Evolutionary conservation across 2,888 invertebrate genomes (phyloP).

Genomic region (Entomobrya proxima): DNA sequence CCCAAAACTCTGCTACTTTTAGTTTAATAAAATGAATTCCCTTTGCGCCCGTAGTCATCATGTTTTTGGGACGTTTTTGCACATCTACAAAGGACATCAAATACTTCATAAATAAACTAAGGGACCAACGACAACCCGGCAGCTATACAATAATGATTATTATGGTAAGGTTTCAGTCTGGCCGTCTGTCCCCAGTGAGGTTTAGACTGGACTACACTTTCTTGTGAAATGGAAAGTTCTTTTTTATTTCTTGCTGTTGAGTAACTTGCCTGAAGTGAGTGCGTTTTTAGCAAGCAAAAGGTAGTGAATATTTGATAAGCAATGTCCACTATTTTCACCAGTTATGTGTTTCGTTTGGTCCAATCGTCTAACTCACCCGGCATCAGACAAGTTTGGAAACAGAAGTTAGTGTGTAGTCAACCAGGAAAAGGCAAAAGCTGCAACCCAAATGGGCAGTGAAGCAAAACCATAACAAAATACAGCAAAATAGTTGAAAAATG

Average conservation of each 20-base stretch:
- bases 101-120: background rate
- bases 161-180: background rate
- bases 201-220: background rate
- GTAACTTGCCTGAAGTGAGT: slow-evolving; percentile 1
- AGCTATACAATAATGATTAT: background rate
- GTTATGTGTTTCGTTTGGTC: background rate
- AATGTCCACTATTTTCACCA: background rate
- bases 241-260: background rate
- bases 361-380: background rate
- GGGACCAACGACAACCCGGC: background rate
- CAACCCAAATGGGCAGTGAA: slow-evolving; percentile 49
- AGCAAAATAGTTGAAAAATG: too few relatives aligned
- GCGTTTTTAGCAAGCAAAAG: background rate
- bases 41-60: too few relatives aligned
- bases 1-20: too few relatives aligned
- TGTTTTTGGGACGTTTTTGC: too few relatives aligned
- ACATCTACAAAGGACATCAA: background rate
- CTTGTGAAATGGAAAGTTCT: background rate
- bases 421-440: background rate
- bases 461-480: slow-evolving; percentile 39
- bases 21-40: too few relatives aligned
- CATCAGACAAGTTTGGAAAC: too few relatives aligned
- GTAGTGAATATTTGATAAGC: slow-evolving; percentile 50
- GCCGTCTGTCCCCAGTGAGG: background rate
- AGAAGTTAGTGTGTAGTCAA: background rate